Base-by-base conservation (phyloP, 2,888 invertebrate genomes). In the Diabrotica balteata region DNA sequence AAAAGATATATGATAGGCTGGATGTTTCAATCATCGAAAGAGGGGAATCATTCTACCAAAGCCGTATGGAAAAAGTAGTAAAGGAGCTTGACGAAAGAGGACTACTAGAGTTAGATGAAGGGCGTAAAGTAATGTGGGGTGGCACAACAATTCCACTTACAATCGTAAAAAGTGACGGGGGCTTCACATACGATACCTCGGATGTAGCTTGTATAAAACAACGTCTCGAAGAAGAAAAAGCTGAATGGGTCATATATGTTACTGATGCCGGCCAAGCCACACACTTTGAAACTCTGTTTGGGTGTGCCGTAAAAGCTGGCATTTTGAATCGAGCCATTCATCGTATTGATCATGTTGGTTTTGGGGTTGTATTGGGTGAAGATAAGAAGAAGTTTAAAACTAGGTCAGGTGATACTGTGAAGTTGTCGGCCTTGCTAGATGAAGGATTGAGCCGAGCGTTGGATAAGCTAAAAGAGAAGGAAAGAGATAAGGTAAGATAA, bases 381-480 rank as follows among this genome's bases (percentile, higher is more conserved):
- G 98, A 99, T 85, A 96, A 95, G 80, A 99, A 99, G 83, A 99
- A 98, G 85, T 98, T 99, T 81, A 99, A 99, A 85, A 98, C 98
- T 0, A 89, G 99, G 55, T 97, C 98, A 2, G 98, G 98, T 0
- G 98, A 98, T 72, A 96, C 97, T 0, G 92, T 99, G 0, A 77
- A 83, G 75, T 86, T 99, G 7, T 87, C 88, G 7, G 94, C 97
- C 73, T 87, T 99, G 53, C 86, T 99, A 7, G 94, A 98, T 77
- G 98, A 99, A 87, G 99, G 95, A 17, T 80, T 97, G 58, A 91
- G 90, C 73, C 88, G 96, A 64, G 87, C 97, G 0, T 83, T 91
- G 68, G 92, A 93, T 50, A 97, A 95, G 82, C 86, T 98, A 6
- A 86, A 88, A 67, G 96, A 97, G 79, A 97, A 97, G 79, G 94